These are phyloP conservation scores for Drosophila eugracilis DNA, from an alignment of 1,140 invertebrate genomes.

Conservation along the genomic window DNA sequence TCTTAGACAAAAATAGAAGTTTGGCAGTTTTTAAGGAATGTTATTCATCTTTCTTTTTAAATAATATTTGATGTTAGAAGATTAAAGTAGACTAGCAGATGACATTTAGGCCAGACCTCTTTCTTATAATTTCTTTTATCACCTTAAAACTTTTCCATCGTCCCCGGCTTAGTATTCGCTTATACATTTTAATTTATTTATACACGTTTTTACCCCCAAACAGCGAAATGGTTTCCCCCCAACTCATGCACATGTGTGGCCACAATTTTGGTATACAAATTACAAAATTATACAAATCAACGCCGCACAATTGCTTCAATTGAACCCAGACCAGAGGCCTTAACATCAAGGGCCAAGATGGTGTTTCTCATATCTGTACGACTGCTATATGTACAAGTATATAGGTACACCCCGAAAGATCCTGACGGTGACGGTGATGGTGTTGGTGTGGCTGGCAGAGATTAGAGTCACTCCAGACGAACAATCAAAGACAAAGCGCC, in stretches of 20 bases:
- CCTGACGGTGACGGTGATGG: conserved; percentile 37
- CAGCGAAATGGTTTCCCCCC: conserved; percentile 54
- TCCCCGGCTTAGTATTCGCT: conserved; percentile 8
- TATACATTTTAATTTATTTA: conserved; percentile 79
- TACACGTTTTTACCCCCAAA: conserved; percentile 55
- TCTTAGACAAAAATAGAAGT: too few relatives aligned
- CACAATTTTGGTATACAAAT: conserved; percentile 80
- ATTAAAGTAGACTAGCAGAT: too few relatives aligned
- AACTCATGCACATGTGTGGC: conserved; percentile 68
- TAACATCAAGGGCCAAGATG: conserved; percentile 46
- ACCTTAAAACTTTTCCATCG: conserved; percentile 16
- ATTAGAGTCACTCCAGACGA: conserved; percentile 73
- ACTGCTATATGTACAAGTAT: not conserved
- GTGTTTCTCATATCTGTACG: conserved; percentile 3
- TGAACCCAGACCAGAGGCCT: conserved; percentile 55
- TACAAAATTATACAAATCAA: conserved; percentile 84
- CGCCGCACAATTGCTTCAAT: conserved; percentile 80
- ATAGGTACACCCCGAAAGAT: not conserved
- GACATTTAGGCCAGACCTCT: too few relatives aligned
- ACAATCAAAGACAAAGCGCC: conserved; percentile 76
- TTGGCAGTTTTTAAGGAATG: too few relatives aligned
- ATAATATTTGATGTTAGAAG: too few relatives aligned
- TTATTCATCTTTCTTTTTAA: too few relatives aligned
- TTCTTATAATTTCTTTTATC: not conserved
- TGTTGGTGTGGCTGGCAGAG: conserved; percentile 73